Evolutionary conservation across 2,888 invertebrate species (phyloP).

Genomic region (Dolichomitus sp.): DNA sequence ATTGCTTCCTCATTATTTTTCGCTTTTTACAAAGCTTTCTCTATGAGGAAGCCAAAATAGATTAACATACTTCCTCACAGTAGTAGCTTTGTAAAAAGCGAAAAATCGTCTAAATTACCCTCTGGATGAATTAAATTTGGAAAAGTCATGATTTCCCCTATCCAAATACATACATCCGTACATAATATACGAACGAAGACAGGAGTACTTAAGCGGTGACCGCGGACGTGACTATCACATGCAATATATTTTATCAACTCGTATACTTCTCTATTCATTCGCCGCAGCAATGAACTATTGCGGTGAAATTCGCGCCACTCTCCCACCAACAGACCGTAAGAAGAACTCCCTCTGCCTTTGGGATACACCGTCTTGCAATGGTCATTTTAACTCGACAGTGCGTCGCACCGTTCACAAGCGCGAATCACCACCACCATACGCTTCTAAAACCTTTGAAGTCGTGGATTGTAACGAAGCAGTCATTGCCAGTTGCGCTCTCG

Average conservation of each 20-base stretch:
- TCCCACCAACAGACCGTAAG: slow-evolving; percentile 20
- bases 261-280: slow-evolving; percentile 22
- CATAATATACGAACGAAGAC: slow-evolving; percentile 11
- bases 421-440: slow-evolving; percentile 23
- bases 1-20: too few relatives aligned
- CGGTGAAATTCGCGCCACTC: slow-evolving; percentile 26
- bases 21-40: too few relatives aligned
- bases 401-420: slow-evolving; percentile 27
- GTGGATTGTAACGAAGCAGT: slow-evolving; percentile 60
- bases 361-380: slow-evolving; percentile 42
- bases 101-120: too few relatives aligned
- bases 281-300: slow-evolving; percentile 29
- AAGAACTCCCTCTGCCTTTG: slow-evolving; percentile 21
- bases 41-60: too few relatives aligned
- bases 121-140: neutral
- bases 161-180: neutral
- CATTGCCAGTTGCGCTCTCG: slow-evolving; percentile 44
- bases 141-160: neutral
- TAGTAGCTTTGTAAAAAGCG: too few relatives aligned
- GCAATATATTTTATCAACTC: slow-evolving; percentile 35
- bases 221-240: slow-evolving; percentile 39
- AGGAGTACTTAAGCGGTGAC: slow-evolving; percentile 44
- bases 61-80: too few relatives aligned
- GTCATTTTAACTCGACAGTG: slow-evolving; percentile 52
- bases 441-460: slow-evolving; percentile 58